Percentiles rank a stretch among this genome's conserved stretches.
phyloP scores from a whole-genome alignment of 2,113 vertebrate genomes.

The Labeo catla region DNA sequence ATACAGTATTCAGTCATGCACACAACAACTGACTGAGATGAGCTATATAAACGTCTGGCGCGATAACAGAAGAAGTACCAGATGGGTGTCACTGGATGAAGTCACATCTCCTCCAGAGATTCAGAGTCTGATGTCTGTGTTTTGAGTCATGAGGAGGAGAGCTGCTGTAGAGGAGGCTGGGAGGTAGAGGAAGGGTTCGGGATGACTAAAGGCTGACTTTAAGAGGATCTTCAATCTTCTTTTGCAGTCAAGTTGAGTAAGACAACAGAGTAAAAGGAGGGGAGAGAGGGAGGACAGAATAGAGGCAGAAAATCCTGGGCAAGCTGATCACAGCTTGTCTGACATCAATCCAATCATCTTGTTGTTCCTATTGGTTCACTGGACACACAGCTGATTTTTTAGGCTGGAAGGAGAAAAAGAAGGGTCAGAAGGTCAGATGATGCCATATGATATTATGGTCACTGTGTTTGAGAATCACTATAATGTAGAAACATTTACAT shows the following conservation, averaged over 20 bases:
- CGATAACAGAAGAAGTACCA: background rate
- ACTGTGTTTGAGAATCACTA: background rate
- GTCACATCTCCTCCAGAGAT: conserved; percentile 14
- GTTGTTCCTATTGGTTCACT: conserved; percentile 67
- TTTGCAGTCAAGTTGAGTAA: conserved; percentile 30
- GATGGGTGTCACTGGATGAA: conserved; percentile 8
- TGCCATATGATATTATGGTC: background rate
- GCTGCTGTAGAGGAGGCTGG: background rate
- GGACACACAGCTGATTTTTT: conserved; percentile 81
- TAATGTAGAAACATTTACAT: background rate
- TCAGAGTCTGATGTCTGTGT: conserved; percentile 27
- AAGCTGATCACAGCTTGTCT: conserved; percentile 78
- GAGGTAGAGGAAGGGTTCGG: background rate
- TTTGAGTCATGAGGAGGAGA: conserved; percentile 13
- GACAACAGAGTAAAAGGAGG: conserved; percentile 4
- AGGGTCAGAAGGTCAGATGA: background rate
- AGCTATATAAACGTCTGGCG: conserved; percentile 27
- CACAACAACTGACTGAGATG: conserved; percentile 43
- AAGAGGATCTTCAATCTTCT: conserved; percentile 25
- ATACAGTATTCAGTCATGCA: conserved; percentile 39
- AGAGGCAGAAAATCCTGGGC: conserved; percentile 71
- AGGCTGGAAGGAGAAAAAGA: conserved; percentile 67
- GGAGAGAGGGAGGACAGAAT: conserved; percentile 16
- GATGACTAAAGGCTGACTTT: conserved; percentile 39
- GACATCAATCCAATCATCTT: conserved; percentile 78